Evolutionary conservation across 2,113 vertebrate species (phyloP).

Genomic region (Syrrhaptes paradoxus): DNA sequence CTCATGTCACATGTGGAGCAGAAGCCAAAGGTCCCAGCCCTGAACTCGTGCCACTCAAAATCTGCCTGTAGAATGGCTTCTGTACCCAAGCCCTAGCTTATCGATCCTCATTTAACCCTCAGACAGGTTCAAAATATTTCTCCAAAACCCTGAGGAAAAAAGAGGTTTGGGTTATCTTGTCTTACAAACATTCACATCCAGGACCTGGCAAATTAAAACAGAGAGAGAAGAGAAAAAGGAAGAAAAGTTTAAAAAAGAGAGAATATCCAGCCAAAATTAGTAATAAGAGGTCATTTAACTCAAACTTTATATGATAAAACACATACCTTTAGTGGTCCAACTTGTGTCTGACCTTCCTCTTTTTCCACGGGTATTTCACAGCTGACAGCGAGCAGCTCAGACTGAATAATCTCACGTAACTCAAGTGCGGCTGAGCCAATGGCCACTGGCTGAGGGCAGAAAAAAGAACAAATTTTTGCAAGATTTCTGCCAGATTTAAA

Average conservation of each 20-base stretch:
- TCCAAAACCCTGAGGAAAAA: background rate
- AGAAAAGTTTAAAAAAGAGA: background rate
- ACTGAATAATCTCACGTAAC: slow-evolving; percentile 80
- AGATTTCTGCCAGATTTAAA: background rate
- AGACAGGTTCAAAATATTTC: background rate
- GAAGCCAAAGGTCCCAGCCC: background rate
- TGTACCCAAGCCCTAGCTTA: background rate
- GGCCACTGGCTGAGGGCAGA: slow-evolving; percentile 78
- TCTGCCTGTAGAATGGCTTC: background rate
- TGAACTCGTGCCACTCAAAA: background rate
- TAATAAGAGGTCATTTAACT: background rate
- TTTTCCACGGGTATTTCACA: slow-evolving; percentile 78
- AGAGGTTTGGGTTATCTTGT: background rate
- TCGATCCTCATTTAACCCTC: background rate
- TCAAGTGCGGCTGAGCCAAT: slow-evolving; percentile 81
- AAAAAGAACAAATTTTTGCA: background rate
- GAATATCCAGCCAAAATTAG: background rate
- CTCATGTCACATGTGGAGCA: fast-evolving
- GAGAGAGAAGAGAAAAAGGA: background rate
- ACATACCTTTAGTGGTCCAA: slow-evolving; percentile 87
- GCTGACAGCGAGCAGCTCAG: slow-evolving; percentile 74
- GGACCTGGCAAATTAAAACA: background rate
- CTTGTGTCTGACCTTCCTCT: slow-evolving; percentile 44
- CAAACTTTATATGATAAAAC: background rate
- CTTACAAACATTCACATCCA: background rate